Evolutionary conservation across 2,888 invertebrate genomes (phyloP), one percentile per base, ranked within the genome.

Genomic region (Oxystoma pomonae): DNA sequence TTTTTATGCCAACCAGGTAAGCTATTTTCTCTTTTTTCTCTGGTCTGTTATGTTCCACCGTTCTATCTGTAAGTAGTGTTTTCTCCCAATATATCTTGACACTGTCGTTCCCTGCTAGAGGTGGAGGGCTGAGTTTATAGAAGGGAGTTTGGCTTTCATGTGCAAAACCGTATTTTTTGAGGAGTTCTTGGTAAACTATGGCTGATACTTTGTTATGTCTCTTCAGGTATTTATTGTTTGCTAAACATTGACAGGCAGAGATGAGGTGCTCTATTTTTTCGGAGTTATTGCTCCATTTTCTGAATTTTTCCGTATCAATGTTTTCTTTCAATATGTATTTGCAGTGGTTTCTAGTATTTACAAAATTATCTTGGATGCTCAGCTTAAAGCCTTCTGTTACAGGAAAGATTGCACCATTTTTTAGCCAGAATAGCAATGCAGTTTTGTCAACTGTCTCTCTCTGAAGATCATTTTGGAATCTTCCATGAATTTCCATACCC

Each of bases 271-370:
- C 12, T 50, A 50, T 9, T 12, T 9, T n/a, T n/a, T 50, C 50
- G 50, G 50, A 50, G n/a, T n/a, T 50, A 50, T 12, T 12, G n/a
- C 50, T n/a, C 9, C 50, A 50, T 50, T 50, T 50, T n/a, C 50
- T 50, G 50, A 9, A 50, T n/a, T 50, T 50, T 9, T 50, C 50
- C n/a, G 12, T 50, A n/a, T 50, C 50, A 50, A 50, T 50, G n/a
- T 50, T 50, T 50, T 50, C 50, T 50, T 50, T 50, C 50, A n/a
- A 50, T 50, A n/a, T 50, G 50, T 50, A 50, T n/a, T 50, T n/a
- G 50, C 50, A n/a, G 50, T 50, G 50, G 50, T n/a, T 50, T 50
- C 50, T 50, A 12, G 50, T 50, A n/a, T 50, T 50, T 9, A 50
- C 50, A 50, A 50, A 9, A 50, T 50, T 50, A 50, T 50, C 50